Conservation (phyloP, 2,113 vertebrate genomes). For the Mastomys coucha region DNA sequence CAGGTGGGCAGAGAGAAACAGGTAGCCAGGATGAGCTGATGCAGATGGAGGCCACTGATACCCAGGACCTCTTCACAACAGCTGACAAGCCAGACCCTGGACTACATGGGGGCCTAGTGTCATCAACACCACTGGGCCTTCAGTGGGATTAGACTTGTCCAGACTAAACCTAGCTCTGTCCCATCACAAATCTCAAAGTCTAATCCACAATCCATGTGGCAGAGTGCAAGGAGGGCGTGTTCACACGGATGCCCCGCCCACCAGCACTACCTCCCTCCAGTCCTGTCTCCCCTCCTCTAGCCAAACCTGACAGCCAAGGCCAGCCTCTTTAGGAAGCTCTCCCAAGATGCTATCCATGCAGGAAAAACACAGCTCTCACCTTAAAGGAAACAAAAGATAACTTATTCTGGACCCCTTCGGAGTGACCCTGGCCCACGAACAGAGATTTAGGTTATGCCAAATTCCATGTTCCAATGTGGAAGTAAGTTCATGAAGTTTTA, state of each 20-base stretch:
- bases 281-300: neutral
- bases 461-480: neutral
- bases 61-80: neutral
- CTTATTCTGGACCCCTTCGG: neutral
- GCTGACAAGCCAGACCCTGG: neutral
- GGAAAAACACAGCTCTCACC: neutral
- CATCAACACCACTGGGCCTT: no score
- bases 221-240: neutral
- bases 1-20: neutral
- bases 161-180: neutral
- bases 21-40: neutral
- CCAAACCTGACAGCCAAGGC: neutral
- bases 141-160: neutral
- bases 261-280: neutral
- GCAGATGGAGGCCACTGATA: neutral
- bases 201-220: no score
- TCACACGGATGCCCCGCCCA: neutral
- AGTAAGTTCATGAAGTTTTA: neutral
- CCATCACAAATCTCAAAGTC: neutral
- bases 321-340: neutral
- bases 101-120: no score
- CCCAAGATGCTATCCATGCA: neutral
- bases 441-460: neutral
- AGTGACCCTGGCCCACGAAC: neutral
- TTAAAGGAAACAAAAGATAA: neutral